Conservation (phyloP, 2,888 invertebrate genomes). For the Gymnosoma rotundatum region DNA sequence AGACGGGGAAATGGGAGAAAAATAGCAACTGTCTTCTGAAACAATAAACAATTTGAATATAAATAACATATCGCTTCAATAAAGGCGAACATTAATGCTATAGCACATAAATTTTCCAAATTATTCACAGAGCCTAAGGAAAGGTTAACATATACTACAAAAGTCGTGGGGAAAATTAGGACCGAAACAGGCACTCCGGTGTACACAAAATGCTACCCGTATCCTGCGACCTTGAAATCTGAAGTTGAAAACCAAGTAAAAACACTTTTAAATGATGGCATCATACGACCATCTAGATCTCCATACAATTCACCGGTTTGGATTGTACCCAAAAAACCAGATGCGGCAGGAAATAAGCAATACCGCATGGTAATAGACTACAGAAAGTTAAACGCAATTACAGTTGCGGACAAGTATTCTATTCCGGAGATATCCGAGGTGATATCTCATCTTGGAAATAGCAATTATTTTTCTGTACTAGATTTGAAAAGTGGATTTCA, state of each 20-base stretch:
- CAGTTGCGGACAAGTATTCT: slow-evolving; percentile 50
- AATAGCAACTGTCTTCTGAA: too few relatives aligned
- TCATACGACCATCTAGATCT: slow-evolving; percentile 52
- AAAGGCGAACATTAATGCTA: background rate
- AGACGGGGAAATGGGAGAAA: too few relatives aligned
- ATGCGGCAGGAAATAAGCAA: slow-evolving; percentile 18
- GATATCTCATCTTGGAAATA: slow-evolving; percentile 50
- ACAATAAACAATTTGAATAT: too few relatives aligned
- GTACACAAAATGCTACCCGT: slow-evolving; percentile 42
- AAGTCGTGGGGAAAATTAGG: slow-evolving; percentile 29
- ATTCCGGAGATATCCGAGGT: slow-evolving; percentile 61
- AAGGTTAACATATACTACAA: background rate
- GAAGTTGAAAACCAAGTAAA: background rate
- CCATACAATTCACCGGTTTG: slow-evolving; percentile 55
- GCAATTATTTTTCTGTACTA: slow-evolving; percentile 45
- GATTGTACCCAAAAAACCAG: slow-evolving; percentile 50
- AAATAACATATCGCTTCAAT: too few relatives aligned
- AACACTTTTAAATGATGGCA: background rate
- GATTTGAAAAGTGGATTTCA: slow-evolving; percentile 56
- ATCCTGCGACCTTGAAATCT: slow-evolving; percentile 5
- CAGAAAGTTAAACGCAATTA: slow-evolving; percentile 43
- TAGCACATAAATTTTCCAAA: too few relatives aligned
- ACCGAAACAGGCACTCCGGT: slow-evolving; percentile 28
- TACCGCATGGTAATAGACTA: slow-evolving; percentile 51
- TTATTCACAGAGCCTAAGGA: too few relatives aligned